Percentiles rank a stretch among this genome's conserved stretches.
Conservation (phyloP, 2,888 invertebrate species). For the Pachydiplax longipennis region DNA sequence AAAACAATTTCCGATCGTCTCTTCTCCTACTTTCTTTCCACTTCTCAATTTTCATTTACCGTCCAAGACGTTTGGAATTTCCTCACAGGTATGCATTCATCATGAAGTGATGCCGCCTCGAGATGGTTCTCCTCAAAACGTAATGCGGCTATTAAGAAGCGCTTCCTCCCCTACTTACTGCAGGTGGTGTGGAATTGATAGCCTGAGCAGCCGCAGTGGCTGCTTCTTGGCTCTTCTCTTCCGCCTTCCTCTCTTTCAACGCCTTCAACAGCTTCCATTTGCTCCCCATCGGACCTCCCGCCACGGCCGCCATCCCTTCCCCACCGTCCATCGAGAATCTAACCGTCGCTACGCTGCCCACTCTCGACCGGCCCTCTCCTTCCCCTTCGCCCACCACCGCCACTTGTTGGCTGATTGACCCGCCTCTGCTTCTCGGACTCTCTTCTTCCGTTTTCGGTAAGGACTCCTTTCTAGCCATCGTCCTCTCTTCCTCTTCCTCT, state of each 20-base stretch:
- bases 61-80: too few species aligned
- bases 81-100: too few species aligned
- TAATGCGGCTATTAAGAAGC: too few species aligned
- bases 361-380: slow-evolving; percentile 58
- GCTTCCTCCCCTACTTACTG: not conserved
- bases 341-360: slow-evolving; percentile 53
- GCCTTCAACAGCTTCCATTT: slow-evolving; percentile 93
- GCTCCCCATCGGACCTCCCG: slow-evolving; percentile 72
- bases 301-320: slow-evolving; percentile 57
- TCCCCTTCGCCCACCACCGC: slow-evolving; percentile 52
- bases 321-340: slow-evolving; percentile 18
- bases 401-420: slow-evolving; percentile 50
- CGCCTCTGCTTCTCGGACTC: not conserved
- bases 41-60: too few species aligned
- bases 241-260: slow-evolving; percentile 86
- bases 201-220: slow-evolving; percentile 70
- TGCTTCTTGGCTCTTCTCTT: slow-evolving; percentile 79
- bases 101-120: too few species aligned
- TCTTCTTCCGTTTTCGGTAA: not conserved
- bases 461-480: slow-evolving; percentile 50
- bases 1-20: too few species aligned
- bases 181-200: slow-evolving; percentile 53
- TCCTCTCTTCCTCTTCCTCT: slow-evolving; percentile 59
- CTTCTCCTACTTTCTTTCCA: too few species aligned
- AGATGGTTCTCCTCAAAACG: too few species aligned